Conservation (phyloP, 2,113 vertebrate species). For the Willisornis vidua region DNA sequence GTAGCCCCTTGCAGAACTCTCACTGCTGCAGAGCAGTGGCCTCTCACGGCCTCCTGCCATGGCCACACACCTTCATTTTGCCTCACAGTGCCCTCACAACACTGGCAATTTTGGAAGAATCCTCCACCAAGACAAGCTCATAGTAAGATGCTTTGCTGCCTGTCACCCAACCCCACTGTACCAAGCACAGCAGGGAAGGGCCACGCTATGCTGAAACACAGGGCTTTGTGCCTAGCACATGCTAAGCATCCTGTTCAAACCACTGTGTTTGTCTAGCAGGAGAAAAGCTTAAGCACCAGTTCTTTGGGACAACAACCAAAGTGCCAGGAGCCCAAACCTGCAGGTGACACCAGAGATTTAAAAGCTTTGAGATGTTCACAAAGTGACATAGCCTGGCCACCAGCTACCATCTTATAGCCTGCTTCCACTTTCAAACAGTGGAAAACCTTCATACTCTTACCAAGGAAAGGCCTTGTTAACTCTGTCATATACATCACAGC, state of each 20-base stretch:
- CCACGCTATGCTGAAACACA: accelerated
- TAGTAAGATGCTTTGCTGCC: neutral
- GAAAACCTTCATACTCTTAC: neutral
- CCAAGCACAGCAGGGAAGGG: neutral
- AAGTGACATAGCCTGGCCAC: accelerated
- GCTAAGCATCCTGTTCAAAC: accelerated
- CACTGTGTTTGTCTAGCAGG: too few relatives aligned
- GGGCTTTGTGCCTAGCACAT: accelerated
- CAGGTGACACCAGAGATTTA: neutral
- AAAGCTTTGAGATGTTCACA: neutral
- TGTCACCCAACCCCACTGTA: neutral
- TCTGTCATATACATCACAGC: neutral
- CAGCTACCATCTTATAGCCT: neutral
- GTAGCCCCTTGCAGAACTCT: neutral
- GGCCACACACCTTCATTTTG: accelerated
- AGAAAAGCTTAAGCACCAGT: accelerated
- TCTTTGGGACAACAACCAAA: neutral
- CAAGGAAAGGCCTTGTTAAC: too few relatives aligned
- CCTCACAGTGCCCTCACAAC: neutral
- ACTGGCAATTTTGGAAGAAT: neutral
- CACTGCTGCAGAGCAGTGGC: neutral
- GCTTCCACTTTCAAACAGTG: neutral
- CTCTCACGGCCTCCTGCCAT: accelerated
- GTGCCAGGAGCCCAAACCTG: neutral
- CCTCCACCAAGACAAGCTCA: neutral